Evolutionary conservation across 2,113 vertebrate genomes (phyloP).

Genomic region (Haemorhous mexicanus): DNA sequence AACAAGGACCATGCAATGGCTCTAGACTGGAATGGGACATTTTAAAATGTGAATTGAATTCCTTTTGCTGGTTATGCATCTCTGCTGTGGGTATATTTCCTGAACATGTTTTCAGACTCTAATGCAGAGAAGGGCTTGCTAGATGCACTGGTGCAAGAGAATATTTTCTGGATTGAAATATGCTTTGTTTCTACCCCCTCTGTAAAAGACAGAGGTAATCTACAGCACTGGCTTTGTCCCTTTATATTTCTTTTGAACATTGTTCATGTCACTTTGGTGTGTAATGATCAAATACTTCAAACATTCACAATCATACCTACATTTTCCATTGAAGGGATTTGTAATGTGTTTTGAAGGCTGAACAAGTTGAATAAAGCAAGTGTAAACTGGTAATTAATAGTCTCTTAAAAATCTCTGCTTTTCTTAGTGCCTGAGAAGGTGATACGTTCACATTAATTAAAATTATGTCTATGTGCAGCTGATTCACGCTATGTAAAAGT

Average conservation of each 20-base stretch:
- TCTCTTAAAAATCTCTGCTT: background rate
- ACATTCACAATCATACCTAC: background rate
- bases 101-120: background rate
- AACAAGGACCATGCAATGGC: background rate
- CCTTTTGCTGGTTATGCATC: background rate
- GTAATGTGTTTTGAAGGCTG: background rate
- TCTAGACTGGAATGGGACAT: background rate
- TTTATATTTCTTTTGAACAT: background rate
- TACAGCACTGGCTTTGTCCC: background rate
- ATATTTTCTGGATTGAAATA: background rate
- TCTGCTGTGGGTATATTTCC: background rate
- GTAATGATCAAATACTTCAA: background rate
- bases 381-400: background rate
- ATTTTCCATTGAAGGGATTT: background rate
- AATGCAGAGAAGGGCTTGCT: background rate
- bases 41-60: background rate
- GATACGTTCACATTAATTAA: background rate
- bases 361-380: background rate
- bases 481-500: background rate
- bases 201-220: background rate
- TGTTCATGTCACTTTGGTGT: background rate
- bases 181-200: background rate
- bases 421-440: background rate
- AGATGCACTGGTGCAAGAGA: background rate
- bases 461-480: background rate